These are phyloP conservation scores for Otocyon megalotis DNA, from an alignment of 2,113 vertebrate species.

Conservation along the genomic window DNA sequence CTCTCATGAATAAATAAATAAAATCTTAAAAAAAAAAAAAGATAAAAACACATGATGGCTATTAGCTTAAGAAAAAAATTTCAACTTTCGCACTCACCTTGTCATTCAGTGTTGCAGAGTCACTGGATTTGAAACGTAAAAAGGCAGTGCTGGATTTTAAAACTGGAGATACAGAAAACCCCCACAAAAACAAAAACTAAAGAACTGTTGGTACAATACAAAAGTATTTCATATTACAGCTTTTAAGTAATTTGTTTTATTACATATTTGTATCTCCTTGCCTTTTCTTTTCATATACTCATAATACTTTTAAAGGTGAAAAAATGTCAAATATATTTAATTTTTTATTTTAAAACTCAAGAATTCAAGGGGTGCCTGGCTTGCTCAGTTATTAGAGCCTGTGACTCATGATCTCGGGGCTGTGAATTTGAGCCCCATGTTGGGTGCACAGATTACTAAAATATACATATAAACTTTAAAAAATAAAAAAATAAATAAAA, in stretches of 20 bases:
- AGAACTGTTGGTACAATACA: not conserved
- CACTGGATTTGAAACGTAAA: slow-evolving; percentile 19
- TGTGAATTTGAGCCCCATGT: not conserved
- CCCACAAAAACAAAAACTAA: not conserved
- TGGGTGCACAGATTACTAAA: not conserved
- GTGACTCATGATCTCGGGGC: not conserved
- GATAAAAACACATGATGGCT: no score
- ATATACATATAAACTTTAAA: not conserved
- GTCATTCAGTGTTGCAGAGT: not conserved
- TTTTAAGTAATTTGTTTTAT: slow-evolving; percentile 50
- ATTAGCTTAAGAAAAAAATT: not conserved
- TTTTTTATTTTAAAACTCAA: not conserved
- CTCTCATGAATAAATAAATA: no score
- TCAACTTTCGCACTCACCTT: not conserved
- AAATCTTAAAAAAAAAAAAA: no score
- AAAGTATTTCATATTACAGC: not conserved
- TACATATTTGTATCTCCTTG: slow-evolving; percentile 16
- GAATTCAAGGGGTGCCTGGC: not conserved
- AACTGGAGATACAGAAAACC: not conserved
- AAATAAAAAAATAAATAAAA: not conserved
- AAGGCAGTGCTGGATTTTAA: not conserved
- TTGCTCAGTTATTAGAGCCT: not conserved
- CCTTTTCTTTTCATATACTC: not conserved
- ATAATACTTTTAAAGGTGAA: not conserved
- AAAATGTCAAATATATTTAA: not conserved